Conservation (phyloP, 2,797 vertebrate genomes). For the Echeneis naucrates region DNA sequence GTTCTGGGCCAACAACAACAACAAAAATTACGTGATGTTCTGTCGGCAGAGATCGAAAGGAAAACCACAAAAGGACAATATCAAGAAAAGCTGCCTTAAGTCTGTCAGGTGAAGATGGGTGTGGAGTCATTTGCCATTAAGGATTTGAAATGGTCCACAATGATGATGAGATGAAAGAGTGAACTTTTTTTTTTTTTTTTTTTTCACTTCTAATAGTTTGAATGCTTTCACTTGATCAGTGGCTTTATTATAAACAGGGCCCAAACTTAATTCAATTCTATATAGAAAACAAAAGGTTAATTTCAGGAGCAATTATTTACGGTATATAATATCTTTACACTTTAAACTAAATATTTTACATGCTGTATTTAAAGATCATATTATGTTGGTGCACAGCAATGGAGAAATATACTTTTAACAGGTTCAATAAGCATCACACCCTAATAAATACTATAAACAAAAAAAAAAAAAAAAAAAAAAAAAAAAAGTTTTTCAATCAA, state of each 20-base stretch:
- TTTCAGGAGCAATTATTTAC: not conserved
- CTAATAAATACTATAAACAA: not conserved
- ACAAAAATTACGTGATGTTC: constrained; percentile 89
- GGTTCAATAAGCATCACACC: not conserved
- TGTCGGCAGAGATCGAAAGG: constrained; percentile 85
- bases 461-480: not conserved
- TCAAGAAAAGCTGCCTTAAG: constrained; percentile 95
- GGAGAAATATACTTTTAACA: not conserved
- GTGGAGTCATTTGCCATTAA: not conserved
- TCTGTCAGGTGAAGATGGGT: constrained; percentile 85
- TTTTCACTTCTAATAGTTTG: too few species aligned
- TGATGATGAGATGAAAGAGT: not conserved
- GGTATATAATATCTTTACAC: not conserved
- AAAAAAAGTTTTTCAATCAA: not conserved
- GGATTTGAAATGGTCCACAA: not conserved
- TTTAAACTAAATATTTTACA: not conserved
- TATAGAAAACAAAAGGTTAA: not conserved
- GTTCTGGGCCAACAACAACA: constrained; percentile 96
- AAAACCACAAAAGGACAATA: constrained; percentile 75
- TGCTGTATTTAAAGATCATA: not conserved
- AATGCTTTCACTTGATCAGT: too few species aligned
- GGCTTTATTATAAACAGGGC: not conserved
- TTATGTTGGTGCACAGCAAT: not conserved
- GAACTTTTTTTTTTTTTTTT: too few species aligned
- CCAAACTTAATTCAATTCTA: not conserved